Base-by-base conservation (phyloP, 2,888 invertebrate species). In the Andrena dorsata region DNA sequence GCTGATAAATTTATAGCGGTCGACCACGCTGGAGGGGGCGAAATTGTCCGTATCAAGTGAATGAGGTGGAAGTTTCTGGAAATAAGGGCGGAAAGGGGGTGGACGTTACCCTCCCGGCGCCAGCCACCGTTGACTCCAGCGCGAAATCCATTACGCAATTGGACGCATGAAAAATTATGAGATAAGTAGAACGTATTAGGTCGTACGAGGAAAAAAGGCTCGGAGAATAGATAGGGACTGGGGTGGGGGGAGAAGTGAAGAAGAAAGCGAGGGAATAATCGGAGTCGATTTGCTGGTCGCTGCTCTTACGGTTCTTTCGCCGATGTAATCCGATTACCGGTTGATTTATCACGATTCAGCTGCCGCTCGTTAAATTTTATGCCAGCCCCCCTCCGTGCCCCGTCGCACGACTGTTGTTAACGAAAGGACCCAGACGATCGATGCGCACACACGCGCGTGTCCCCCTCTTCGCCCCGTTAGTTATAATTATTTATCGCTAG, bases 1-100 rank as follows among this genome's bases (percentile, higher is more conserved):
- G 56, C 81, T 82, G 85, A 87, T 86, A 87, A 87, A 87, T 87
- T 87, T 87, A 86, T 86, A 86, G 83, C 72, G 60, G 8, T 28
- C 32, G 63, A 63, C 61, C 56, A 77, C 58, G 13, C 70, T 63
- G 30, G 5, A 47, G 71, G 60, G 86, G 83, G 77, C 76, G 79
- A 82, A 82, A 86, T 73, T 65, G 86, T 76, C 73, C 71, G 74
- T 35, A 61, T 73, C 81, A 41, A 41, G 41, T 41, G 41, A 41
- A 41, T 41, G 41, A 41, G 41, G 41, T 41, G 41, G 41, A 41
- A 41, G 41, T 41, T 41, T 41, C 41, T 41, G 72, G 26, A 63
- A 16, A 51, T 20, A 53, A 76, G 65, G 28, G 49, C 3, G 71
- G 80, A 80, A 66, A 41, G 41, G 16, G 66, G 68, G n/a, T 56